phyloP scores from a whole-genome alignment of 1,140 invertebrate species.

The Harpegnathos saltator region DNA sequence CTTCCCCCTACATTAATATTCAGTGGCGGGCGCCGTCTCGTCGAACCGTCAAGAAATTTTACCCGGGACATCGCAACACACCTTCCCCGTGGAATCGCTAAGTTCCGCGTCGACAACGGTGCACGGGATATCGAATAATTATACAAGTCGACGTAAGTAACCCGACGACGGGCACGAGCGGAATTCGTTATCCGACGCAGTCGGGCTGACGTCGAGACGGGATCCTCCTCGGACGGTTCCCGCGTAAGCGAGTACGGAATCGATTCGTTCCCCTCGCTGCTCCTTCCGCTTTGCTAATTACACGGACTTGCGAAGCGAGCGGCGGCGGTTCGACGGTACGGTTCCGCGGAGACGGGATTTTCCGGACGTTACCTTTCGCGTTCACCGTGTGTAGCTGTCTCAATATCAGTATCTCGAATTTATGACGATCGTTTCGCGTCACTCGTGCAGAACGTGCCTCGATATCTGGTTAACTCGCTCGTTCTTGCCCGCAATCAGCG shows the following conservation, averaged over 20 bases:
- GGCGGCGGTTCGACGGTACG: no score
- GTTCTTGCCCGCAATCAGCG: background rate
- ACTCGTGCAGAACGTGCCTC: background rate
- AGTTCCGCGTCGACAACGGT: conserved; percentile 35
- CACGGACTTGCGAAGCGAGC: background rate
- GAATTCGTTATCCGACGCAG: conserved; percentile 34
- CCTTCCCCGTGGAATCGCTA: conserved; percentile 54
- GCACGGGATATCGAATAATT: conserved; percentile 55
- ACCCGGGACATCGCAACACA: conserved; percentile 42
- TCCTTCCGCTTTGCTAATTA: no score
- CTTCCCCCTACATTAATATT: conserved; percentile 47
- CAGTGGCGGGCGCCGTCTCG: conserved; percentile 40
- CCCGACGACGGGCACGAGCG: conserved; percentile 35
- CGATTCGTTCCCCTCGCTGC: background rate
- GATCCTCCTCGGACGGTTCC: background rate
- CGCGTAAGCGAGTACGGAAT: background rate
- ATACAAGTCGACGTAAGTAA: conserved; percentile 56
- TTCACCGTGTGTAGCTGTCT: background rate
- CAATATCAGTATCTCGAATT: conserved; percentile 7
- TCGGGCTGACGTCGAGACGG: background rate
- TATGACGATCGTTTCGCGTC: background rate
- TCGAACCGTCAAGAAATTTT: conserved; percentile 63
- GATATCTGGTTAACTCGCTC: background rate
- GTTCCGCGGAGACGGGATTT: no score
- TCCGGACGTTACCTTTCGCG: background rate